Conservation (phyloP, 2,888 invertebrate species). For the Chymomyza caudatula region DNA sequence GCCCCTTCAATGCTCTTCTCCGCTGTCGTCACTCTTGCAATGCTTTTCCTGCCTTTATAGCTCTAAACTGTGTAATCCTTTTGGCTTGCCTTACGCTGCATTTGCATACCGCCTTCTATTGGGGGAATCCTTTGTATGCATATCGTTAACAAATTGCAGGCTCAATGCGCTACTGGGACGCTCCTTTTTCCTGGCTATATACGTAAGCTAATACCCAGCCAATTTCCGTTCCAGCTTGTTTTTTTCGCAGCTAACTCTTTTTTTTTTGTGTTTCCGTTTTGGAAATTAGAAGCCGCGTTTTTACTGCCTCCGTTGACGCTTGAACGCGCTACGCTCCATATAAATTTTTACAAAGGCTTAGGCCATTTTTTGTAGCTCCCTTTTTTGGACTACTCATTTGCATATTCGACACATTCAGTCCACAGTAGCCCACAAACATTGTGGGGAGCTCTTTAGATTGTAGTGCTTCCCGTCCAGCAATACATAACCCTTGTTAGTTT, state of each 20-base stretch:
- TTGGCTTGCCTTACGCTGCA: slow-evolving; percentile 36
- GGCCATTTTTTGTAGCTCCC: slow-evolving; percentile 29
- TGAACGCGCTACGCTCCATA: slow-evolving; percentile 24
- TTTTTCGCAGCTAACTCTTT: slow-evolving; percentile 30
- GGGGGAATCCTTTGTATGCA: slow-evolving; percentile 46
- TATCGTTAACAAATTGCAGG: slow-evolving; percentile 73
- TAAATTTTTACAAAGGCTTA: slow-evolving; percentile 68
- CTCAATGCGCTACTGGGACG: slow-evolving; percentile 37
- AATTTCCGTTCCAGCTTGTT: slow-evolving; percentile 52
- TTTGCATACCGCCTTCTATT: slow-evolving; percentile 17
- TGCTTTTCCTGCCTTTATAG: slow-evolving; percentile 11
- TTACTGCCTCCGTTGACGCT: slow-evolving; percentile 16
- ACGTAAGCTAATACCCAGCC: slow-evolving; percentile 63
- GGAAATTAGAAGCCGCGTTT: slow-evolving; percentile 53
- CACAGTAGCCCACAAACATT: slow-evolving; percentile 16
- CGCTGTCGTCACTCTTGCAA: slow-evolving; percentile 6
- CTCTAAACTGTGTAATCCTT: slow-evolving; percentile 41
- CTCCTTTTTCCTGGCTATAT: not conserved
- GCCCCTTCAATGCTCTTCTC: too few relatives aligned
- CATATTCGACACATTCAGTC: slow-evolving; percentile 60
- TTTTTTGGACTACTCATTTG: slow-evolving; percentile 48
- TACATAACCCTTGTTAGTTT: not conserved
- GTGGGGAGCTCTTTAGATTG: not conserved
- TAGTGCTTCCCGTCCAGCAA: not conserved
- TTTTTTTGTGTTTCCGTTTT: slow-evolving; percentile 65